Evolutionary conservation across 2,888 invertebrate genomes (phyloP).

Genomic region (Parascotia fuliginaria): DNA sequence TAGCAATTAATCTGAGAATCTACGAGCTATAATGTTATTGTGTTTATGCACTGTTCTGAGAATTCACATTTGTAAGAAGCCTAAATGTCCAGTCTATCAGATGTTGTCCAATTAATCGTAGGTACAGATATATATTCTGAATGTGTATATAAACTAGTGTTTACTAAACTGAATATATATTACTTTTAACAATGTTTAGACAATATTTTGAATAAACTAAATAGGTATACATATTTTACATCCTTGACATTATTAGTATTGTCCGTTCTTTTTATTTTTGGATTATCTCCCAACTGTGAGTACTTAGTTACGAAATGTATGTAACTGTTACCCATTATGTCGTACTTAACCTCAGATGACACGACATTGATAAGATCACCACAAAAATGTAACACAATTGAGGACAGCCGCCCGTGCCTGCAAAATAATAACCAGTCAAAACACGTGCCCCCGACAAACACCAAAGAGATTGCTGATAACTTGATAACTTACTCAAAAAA

Average conservation of each 20-base stretch:
- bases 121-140: slow-evolving; percentile 2
- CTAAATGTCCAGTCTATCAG: slow-evolving; percentile 5
- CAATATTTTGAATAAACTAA: slow-evolving; percentile 3
- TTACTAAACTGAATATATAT: no score
- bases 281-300: slow-evolving; percentile 26
- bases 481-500: slow-evolving; percentile 68
- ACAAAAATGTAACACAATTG: slow-evolving; percentile 62
- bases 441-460: slow-evolving; percentile 73
- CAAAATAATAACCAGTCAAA: slow-evolving; percentile 72
- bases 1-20: slow-evolving; percentile 71
- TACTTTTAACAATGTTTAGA: not conserved
- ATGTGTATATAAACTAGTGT: not conserved
- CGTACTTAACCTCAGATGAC: slow-evolving; percentile 58
- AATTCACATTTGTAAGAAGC: slow-evolving; percentile 17
- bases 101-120: not conserved
- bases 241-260: slow-evolving; percentile 20
- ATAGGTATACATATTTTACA: slow-evolving; percentile 6
- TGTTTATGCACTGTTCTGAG: slow-evolving; percentile 39
- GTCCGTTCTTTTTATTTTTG: slow-evolving; percentile 26
- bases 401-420: slow-evolving; percentile 54
- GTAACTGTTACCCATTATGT: slow-evolving; percentile 38
- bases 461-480: slow-evolving; percentile 58
- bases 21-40: slow-evolving; percentile 51
- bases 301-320: slow-evolving; percentile 40
- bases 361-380: slow-evolving; percentile 52